Percentiles rank a stretch among this genome's conserved stretches.
Conservation (phyloP, 2,113 vertebrate species). For the Bothrops jararaca region DNA sequence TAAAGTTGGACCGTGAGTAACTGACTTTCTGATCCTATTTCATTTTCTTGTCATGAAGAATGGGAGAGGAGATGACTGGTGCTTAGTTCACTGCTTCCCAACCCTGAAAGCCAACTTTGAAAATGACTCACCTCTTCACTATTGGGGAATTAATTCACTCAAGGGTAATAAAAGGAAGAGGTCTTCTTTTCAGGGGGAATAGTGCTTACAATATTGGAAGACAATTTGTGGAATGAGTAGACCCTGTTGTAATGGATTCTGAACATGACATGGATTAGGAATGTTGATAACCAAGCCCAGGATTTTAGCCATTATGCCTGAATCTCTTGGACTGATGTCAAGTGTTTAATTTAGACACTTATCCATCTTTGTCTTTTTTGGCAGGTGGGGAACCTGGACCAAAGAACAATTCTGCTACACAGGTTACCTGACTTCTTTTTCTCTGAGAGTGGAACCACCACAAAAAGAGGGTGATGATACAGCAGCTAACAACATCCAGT, state of each 20-base stretch:
- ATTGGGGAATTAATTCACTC: too few species aligned
- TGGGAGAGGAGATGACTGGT: background rate
- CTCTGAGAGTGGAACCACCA: constrained; percentile 51
- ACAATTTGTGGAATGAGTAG: background rate
- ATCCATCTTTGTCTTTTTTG: background rate
- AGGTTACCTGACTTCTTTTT: constrained; percentile 56
- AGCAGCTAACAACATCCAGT: constrained; percentile 56
- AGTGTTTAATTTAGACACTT: background rate
- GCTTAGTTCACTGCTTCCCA: too few species aligned
- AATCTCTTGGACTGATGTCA: background rate
- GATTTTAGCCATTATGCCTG: background rate
- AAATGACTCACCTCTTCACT: too few species aligned
- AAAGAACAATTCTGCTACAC: constrained; percentile 47
- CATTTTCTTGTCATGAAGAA: background rate
- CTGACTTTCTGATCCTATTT: background rate
- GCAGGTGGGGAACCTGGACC: constrained; percentile 62
- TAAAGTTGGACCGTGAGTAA: background rate
- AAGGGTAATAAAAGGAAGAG: too few species aligned
- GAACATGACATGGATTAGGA: too few species aligned
- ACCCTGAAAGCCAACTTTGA: too few species aligned
- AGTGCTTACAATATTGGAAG: too few species aligned
- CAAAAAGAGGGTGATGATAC: constrained; percentile 51
- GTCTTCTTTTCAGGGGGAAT: too few species aligned
- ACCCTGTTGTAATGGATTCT: too few species aligned
- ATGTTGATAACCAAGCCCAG: background rate